A percentile compares a stretch with the other conserved stretches of the same genome.
These are phyloP conservation scores for Thunnus maccoyii DNA, from an alignment of 2,113 vertebrate genomes.

Conservation along the genomic window DNA sequence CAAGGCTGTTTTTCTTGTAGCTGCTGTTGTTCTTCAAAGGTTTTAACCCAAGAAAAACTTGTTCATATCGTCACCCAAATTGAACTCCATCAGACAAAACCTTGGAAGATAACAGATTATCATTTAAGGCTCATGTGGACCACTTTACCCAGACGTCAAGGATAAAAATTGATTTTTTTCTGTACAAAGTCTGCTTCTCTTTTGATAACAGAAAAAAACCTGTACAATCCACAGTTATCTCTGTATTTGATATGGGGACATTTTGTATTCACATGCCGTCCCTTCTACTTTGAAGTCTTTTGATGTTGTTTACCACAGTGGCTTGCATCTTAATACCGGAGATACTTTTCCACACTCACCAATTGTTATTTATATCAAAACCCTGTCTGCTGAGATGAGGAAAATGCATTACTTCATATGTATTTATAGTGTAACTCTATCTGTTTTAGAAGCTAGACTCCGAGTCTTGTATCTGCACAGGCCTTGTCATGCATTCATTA, in stretches of 20 bases:
- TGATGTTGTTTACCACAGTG: constrained; percentile 41
- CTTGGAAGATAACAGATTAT: constrained; percentile 36
- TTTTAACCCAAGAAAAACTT: constrained; percentile 18
- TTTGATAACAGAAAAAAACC: constrained; percentile 49
- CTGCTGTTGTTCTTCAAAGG: not conserved
- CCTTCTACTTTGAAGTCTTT: constrained; percentile 52
- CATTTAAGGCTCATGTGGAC: constrained; percentile 41
- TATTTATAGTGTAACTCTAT: constrained; percentile 11
- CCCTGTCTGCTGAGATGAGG: constrained; percentile 7
- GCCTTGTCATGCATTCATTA: constrained; percentile 30
- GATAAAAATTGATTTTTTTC: constrained; percentile 33
- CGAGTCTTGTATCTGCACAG: not conserved
- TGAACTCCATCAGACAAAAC: constrained; percentile 37
- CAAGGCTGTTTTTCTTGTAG: not conserved
- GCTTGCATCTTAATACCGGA: constrained; percentile 28
- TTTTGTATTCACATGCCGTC: constrained; percentile 54
- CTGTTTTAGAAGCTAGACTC: not conserved
- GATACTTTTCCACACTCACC: constrained; percentile 27
- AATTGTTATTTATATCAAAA: constrained; percentile 48
- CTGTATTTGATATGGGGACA: constrained; percentile 39
- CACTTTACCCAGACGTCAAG: constrained; percentile 43
- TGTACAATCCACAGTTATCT: constrained; percentile 9
- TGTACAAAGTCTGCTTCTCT: constrained; percentile 39
- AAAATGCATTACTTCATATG: constrained; percentile 1
- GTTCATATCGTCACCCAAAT: constrained; percentile 25